A percentile compares a stretch with the other conserved stretches of the same genome.
Conservation (phyloP, 1,140 invertebrate species). For the Atta cephalotes region DNA sequence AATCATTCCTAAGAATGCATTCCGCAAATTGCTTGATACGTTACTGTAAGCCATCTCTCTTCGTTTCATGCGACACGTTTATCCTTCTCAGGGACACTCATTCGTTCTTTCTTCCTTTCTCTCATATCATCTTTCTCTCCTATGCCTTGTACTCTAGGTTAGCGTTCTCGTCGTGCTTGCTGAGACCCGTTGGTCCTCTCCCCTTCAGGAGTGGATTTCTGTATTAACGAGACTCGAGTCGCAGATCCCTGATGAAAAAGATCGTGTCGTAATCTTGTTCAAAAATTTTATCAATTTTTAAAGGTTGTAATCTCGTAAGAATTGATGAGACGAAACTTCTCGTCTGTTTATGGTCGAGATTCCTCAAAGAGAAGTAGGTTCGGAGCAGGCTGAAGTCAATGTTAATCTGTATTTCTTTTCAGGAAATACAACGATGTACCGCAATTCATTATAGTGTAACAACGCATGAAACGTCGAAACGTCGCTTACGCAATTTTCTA, state of each 20-base stretch:
- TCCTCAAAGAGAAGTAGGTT: neutral
- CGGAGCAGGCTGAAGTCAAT: neutral
- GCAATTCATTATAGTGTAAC: constrained; percentile 25
- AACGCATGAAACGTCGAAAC: constrained; percentile 42
- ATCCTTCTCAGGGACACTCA: constrained; percentile 56
- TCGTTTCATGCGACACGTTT: constrained; percentile 45
- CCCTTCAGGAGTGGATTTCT: constrained; percentile 36
- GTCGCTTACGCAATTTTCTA: constrained; percentile 37
- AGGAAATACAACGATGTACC: constrained; percentile 44
- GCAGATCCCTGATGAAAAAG: neutral
- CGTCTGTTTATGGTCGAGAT: too few species aligned
- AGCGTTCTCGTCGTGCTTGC: constrained; percentile 56
- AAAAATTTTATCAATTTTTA: neutral
- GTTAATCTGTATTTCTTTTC: neutral
- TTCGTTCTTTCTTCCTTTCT: constrained; percentile 50
- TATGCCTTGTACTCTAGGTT: constrained; percentile 43
- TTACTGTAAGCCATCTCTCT: constrained; percentile 54
- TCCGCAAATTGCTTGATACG: constrained; percentile 41
- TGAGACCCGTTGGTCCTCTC: constrained; percentile 34
- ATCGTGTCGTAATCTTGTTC: neutral
- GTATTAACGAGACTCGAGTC: neutral
- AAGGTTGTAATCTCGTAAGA: neutral
- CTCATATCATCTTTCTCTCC: constrained; percentile 48
- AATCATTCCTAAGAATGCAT: neutral
- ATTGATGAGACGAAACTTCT: neutral